A percentile compares a stretch with the other conserved stretches of the same genome.
phyloP scores from a whole-genome alignment of 2,113 vertebrate genomes.

The Atlantisia rogersi region DNA sequence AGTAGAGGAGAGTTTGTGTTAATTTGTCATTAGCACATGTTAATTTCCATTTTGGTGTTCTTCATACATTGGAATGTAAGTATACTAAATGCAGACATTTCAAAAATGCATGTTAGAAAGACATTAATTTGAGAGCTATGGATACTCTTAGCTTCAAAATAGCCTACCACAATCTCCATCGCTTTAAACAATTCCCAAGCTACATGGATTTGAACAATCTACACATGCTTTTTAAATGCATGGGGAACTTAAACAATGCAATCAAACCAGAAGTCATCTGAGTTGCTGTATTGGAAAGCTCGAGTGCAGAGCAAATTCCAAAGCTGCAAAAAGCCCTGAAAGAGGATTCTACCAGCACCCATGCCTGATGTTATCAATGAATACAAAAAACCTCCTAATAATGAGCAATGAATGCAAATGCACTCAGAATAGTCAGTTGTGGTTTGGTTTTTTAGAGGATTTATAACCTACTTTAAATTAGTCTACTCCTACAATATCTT shows the following conservation, averaged over 20 bases:
- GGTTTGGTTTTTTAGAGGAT: background rate
- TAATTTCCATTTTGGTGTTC: background rate
- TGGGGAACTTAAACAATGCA: background rate
- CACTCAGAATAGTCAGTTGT: background rate
- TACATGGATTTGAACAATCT: background rate
- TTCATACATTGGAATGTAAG: background rate
- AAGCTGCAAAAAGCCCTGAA: constrained; percentile 21
- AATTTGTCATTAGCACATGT: background rate
- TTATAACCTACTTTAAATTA: background rate
- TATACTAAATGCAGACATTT: background rate
- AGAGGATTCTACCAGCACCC: constrained; percentile 5
- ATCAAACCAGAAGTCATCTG: background rate
- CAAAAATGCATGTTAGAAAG: background rate
- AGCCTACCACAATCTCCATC: background rate
- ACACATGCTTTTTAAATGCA: background rate
- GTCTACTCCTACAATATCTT: background rate
- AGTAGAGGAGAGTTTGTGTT: background rate
- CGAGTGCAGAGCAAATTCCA: constrained; percentile 12
- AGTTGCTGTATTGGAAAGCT: background rate
- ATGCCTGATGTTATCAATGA: constrained; percentile 35
- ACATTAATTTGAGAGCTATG: background rate
- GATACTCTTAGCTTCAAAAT: background rate
- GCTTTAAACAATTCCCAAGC: background rate
- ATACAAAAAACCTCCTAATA: constrained; percentile 38
- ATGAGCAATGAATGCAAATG: constrained; percentile 36